phyloP scores from a whole-genome alignment of 2,113 vertebrate genomes.

The Cyprinus carpio region DNA sequence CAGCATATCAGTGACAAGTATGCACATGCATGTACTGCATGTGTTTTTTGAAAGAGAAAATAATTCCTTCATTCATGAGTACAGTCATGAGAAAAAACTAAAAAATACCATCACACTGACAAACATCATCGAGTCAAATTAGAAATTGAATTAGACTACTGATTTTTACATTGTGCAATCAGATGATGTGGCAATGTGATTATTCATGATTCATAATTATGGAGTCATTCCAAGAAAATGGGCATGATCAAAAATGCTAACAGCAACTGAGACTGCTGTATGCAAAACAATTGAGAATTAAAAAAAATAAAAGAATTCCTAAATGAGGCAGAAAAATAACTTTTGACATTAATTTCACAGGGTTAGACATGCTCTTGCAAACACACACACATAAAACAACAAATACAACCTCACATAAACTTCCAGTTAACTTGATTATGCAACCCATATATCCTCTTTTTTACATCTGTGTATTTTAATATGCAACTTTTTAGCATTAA shows the following conservation, averaged over 20 bases:
- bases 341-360: not conserved
- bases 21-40: not conserved
- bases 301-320: not conserved
- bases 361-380: not conserved
- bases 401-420: slow-evolving; percentile 11
- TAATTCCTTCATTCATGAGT: not conserved
- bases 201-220: not conserved
- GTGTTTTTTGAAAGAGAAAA: not conserved
- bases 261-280: not conserved
- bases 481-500: slow-evolving; percentile 2
- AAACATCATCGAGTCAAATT: not conserved
- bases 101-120: not conserved
- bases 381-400: not conserved
- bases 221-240: not conserved
- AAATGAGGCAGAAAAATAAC: not conserved
- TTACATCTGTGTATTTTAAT: slow-evolving; percentile 25
- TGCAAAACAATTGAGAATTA: not conserved
- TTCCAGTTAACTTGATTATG: slow-evolving; percentile 40
- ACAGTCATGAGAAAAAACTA: not conserved
- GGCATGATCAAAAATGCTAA: not conserved
- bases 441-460: slow-evolving; percentile 38
- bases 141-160: not conserved
- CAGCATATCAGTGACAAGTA: not conserved
- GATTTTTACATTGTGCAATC: not conserved
- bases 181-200: not conserved